Conservation (phyloP, 23 tunicate genomes). For the Halocynthia aurantium region DNA sequence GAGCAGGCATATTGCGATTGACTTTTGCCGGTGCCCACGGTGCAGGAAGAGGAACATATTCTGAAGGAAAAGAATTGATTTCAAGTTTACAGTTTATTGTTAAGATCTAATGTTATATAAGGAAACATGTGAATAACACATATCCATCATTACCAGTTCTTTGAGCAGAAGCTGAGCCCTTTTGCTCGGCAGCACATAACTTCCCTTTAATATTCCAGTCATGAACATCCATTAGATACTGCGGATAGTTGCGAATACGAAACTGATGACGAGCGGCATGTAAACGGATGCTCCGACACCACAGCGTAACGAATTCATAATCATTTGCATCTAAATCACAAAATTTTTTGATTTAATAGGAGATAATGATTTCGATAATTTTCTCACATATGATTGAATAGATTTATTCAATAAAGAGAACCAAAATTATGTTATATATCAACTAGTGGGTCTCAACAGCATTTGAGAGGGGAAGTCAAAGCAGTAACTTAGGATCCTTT, state of each 20-base stretch:
- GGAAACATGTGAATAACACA: background rate
- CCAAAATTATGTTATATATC: no score
- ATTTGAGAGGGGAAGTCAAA: no score
- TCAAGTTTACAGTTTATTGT: background rate
- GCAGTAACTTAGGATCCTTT: no score
- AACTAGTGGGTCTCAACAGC: no score
- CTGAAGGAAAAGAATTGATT: conserved; percentile 17
- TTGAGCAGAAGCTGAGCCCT: conserved; percentile 53
- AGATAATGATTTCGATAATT: no score
- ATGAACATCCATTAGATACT: conserved; percentile 72
- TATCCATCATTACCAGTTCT: conserved; percentile 46
- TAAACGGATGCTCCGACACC: conserved; percentile 65
- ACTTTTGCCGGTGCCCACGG: conserved; percentile 88
- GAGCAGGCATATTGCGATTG: conserved; percentile 81
- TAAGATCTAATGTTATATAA: background rate
- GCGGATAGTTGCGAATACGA: conserved; percentile 69
- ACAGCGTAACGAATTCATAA: conserved; percentile 83
- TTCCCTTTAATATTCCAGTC: conserved; percentile 80
- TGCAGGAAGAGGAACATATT: conserved; percentile 76
- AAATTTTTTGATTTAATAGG: no score
- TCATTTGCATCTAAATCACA: conserved; percentile 17
- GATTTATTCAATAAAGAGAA: background rate
- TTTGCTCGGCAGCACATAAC: conserved; percentile 86
- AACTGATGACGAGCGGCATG: conserved; percentile 63
- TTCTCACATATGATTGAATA: background rate